Evolutionary conservation across 2,113 vertebrate species (phyloP).

Genomic region (Brachyhypopomus gauderio): DNA sequence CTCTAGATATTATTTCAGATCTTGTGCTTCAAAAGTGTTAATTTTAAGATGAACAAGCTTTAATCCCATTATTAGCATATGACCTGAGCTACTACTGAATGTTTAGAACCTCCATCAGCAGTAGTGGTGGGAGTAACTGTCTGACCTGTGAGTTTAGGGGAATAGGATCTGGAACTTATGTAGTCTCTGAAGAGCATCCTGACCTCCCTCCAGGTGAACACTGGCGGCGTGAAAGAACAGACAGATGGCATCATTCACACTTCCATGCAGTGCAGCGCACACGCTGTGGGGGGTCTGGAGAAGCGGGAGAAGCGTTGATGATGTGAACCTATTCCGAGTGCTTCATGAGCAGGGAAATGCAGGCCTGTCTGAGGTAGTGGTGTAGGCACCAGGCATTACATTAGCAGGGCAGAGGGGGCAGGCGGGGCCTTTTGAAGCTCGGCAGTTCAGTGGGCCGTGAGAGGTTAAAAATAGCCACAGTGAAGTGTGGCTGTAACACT

Average conservation of each 20-base stretch:
- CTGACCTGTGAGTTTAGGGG: neutral
- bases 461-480: conserved; percentile 16
- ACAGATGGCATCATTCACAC: conserved; percentile 36
- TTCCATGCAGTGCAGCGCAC: neutral
- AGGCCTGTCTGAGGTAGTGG: neutral
- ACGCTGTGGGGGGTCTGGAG: neutral
- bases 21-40: no score
- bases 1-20: no score
- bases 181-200: conserved; percentile 10
- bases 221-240: neutral
- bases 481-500: conserved; percentile 12
- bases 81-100: neutral
- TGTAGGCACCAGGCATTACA: neutral
- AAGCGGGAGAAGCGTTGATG: neutral
- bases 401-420: neutral
- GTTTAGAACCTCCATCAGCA: neutral
- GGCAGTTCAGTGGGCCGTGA: neutral
- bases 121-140: neutral
- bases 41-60: no score
- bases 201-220: conserved; percentile 7
- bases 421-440: neutral
- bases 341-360: neutral
- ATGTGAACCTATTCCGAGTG: neutral
- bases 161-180: neutral
- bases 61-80: no score